These are phyloP conservation scores for Lithobates sylvaticus DNA, from an alignment of 2,797 vertebrate genomes.

Conservation along the genomic window DNA sequence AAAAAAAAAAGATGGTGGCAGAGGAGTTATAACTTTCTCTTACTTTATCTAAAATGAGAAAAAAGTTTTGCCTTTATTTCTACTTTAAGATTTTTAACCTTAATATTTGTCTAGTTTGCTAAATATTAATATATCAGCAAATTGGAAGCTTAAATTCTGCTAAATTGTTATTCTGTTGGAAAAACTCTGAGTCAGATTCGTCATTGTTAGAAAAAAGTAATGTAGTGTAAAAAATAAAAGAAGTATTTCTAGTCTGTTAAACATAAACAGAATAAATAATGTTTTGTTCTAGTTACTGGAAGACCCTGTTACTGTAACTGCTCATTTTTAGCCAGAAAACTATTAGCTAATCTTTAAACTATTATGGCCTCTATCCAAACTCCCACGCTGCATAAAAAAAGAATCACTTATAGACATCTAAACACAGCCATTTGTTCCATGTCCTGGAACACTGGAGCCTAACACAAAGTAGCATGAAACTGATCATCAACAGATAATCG, in stretches of 20 bases:
- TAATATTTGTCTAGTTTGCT: background rate
- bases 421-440: conserved; percentile 19
- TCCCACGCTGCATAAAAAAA: conserved; percentile 21
- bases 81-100: too few relatives aligned
- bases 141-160: background rate
- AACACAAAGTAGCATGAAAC: conserved; percentile 41
- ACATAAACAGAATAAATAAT: background rate
- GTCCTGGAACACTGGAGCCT: conserved; percentile 38
- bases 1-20: too few relatives aligned
- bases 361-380: conserved; percentile 18
- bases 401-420: conserved; percentile 1
- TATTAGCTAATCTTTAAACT: conserved; percentile 30
- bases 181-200: background rate
- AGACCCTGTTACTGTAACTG: conserved; percentile 29
- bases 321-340: background rate
- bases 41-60: too few relatives aligned
- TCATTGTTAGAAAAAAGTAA: background rate
- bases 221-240: background rate
- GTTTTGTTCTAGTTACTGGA: conserved; percentile 15
- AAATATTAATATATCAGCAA: background rate
- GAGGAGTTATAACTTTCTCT: too few relatives aligned
- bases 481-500: conserved; percentile 29
- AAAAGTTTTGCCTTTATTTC: too few relatives aligned
- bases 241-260: background rate
- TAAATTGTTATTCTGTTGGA: too few relatives aligned